Percentiles rank a stretch among this genome's conserved stretches.
Evolutionary conservation across 2,797 vertebrate genomes (phyloP).

Genomic region (Gambusia yucatana): DNA sequence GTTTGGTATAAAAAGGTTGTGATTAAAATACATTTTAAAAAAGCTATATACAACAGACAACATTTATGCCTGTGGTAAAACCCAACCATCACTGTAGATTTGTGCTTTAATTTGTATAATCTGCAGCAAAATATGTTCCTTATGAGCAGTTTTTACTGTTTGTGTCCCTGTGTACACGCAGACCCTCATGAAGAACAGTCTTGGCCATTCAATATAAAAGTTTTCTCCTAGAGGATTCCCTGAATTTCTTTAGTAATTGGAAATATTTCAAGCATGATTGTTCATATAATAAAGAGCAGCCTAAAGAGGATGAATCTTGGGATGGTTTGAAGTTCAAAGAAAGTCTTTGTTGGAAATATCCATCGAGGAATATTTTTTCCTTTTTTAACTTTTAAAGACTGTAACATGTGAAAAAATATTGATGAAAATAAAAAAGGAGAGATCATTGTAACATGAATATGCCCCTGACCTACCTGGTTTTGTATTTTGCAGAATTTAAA

Average conservation of each 20-base stretch:
- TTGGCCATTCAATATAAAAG: background rate
- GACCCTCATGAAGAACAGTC: background rate
- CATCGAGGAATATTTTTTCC: background rate
- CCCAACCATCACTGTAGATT: too few species aligned
- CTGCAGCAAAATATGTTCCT: background rate
- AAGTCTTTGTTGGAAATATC: background rate
- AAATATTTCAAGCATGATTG: constrained; percentile 3
- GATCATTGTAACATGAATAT: background rate
- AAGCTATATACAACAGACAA: background rate
- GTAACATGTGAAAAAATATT: too few species aligned
- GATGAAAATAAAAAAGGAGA: background rate
- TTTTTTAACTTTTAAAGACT: background rate
- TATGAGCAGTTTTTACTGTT: background rate
- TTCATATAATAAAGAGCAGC: background rate
- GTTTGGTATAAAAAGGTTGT: background rate
- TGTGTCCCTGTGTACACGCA: background rate
- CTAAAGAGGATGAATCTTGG: background rate
- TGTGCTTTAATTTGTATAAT: background rate
- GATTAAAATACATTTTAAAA: background rate
- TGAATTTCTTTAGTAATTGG: constrained; percentile 5
- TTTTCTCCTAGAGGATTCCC: background rate
- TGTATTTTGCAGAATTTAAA: background rate
- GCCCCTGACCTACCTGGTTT: background rate
- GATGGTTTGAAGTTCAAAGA: background rate
- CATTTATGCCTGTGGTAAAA: background rate